Base-by-base conservation (phyloP, 2,113 vertebrate genomes). In the Engystomops pustulosus region DNA sequence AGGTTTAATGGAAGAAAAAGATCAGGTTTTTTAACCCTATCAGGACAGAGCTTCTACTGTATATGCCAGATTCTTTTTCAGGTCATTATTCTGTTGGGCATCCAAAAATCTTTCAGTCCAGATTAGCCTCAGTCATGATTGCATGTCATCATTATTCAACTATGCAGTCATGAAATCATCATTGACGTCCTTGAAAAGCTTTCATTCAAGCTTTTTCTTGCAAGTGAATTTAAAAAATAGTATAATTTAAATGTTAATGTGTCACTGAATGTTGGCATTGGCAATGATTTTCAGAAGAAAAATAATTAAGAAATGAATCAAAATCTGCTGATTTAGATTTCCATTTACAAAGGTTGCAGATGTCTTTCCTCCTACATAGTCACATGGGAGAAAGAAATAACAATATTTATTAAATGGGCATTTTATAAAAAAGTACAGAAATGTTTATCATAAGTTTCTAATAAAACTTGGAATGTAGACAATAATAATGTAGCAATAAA, bases 91-190 rank as follows among this genome's bases (percentile, higher is more conserved):
- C 38, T 55, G 18, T n/a, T 76, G 49, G 49, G 30, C 30, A 76
- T 76, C 27, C 47, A 76, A 76, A 76, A 47, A 20, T 76, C 74
- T 76, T 55, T 76, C 49, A 53, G 7, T 15, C 23, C 47, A 76
- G 8, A 76, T 76, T 49, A 76, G 27, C 49, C 32, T 55, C 47
- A 76, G 74, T 15, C 47, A 36, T 53, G 47, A 76, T 55, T 53
- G 74, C 18, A 76, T 76, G 74, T 76, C 74, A 76, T 55, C 74
- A 55, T 76, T 76, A 76, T 55, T 76, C 74, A 76, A 23, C 74
- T 76, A 53, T 76, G 49, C 74, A 76, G 9, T 36, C 74, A 76
- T 76, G 49, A 76, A 76, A 53, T 75, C 49, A 75, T 76, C 34
- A 76, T 55, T 76, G 12, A 75, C 36, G 74, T 36, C 49, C 47